Conservation (phyloP, 2,888 invertebrate species). For the Cerastoderma edule region DNA sequence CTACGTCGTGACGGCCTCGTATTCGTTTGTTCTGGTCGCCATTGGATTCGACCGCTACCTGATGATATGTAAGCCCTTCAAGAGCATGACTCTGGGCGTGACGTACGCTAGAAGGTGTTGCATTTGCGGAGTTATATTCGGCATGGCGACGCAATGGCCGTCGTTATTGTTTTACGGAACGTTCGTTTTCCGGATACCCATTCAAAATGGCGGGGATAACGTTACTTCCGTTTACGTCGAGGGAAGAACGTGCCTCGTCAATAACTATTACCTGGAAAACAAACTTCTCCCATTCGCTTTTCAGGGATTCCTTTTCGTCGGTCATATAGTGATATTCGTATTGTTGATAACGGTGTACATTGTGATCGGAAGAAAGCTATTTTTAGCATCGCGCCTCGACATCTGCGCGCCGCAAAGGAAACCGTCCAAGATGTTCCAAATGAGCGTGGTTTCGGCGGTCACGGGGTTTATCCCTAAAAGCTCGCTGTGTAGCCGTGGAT, state of each 20-base stretch:
- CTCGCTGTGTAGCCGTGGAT: slow-evolving; percentile 34
- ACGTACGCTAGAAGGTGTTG: slow-evolving; percentile 44
- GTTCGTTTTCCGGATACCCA: slow-evolving; percentile 15
- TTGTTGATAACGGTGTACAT: slow-evolving; percentile 38
- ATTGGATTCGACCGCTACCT: slow-evolving; percentile 54
- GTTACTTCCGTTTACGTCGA: slow-evolving; percentile 11
- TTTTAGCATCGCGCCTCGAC: slow-evolving; percentile 32
- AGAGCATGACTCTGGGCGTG: slow-evolving; percentile 37
- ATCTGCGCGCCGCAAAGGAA: not conserved
- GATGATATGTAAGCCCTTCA: slow-evolving; percentile 52
- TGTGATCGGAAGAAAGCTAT: slow-evolving; percentile 45
- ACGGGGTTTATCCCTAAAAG: slow-evolving; percentile 39
- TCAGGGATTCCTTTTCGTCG: slow-evolving; percentile 43
- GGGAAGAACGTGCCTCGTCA: slow-evolving; percentile 41
- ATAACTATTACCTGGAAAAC: slow-evolving; percentile 40
- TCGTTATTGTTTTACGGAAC: slow-evolving; percentile 54
- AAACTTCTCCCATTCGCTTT: slow-evolving; percentile 36
- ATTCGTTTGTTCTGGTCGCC: slow-evolving; percentile 51
- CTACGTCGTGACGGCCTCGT: slow-evolving; percentile 46
- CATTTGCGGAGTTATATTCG: slow-evolving; percentile 36
- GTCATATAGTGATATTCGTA: slow-evolving; percentile 46
- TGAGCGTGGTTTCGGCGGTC: slow-evolving; percentile 44
- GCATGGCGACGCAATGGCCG: slow-evolving; percentile 42
- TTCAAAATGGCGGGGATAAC: slow-evolving; percentile 6
- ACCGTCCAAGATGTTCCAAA: slow-evolving; percentile 24